A percentile compares a stretch with the other conserved stretches of the same genome.
phyloP scores from a whole-genome alignment of 1,140 invertebrate species.

The Spodoptera litura region DNA sequence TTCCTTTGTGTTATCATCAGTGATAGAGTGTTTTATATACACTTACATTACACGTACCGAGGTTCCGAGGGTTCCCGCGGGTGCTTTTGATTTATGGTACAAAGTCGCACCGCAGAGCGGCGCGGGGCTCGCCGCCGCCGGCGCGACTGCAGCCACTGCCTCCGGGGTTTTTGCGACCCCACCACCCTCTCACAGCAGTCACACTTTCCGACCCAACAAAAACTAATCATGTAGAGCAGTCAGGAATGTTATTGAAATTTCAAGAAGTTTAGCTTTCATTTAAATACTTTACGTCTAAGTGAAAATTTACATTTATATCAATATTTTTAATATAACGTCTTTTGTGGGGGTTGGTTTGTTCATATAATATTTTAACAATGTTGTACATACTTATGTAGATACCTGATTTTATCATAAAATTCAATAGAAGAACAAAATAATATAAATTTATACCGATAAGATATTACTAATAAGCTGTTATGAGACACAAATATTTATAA shows the following conservation, averaged over 20 bases:
- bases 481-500: no score
- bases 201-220: conserved; percentile 64
- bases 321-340: background rate
- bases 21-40: conserved; percentile 63
- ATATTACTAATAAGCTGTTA: no score
- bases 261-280: conserved; percentile 4
- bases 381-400: no score
- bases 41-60: conserved; percentile 63
- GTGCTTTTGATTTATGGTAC: conserved; percentile 81
- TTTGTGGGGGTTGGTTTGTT: no score
- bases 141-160: conserved; percentile 63
- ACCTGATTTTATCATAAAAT: no score
- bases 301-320: background rate
- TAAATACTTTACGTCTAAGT: conserved; percentile 8
- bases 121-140: conserved; percentile 57
- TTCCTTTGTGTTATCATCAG: conserved; percentile 63
- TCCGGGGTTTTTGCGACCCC: conserved; percentile 75
- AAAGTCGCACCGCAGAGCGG: conserved; percentile 70
- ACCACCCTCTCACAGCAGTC: conserved; percentile 61
- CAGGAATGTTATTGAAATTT: conserved; percentile 42
- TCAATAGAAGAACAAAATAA: no score
- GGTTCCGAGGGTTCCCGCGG: conserved; percentile 57
- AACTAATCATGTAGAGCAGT: conserved; percentile 66
- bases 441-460: no score
- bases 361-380: no score